Conservation (phyloP, 2,797 vertebrate genomes). For the Labroides dimidiatus region DNA sequence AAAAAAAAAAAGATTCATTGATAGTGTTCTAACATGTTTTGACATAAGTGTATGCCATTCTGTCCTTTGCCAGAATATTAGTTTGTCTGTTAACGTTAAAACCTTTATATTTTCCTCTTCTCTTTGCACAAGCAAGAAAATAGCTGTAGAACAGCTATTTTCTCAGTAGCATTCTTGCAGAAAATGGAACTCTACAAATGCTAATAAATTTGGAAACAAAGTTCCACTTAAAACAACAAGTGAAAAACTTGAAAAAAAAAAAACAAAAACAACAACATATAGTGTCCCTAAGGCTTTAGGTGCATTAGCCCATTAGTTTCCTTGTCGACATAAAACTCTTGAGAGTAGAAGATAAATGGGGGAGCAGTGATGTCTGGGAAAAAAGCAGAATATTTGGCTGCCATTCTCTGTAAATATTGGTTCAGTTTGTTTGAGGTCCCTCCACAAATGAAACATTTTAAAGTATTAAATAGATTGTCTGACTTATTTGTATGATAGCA, state of each 20-base stretch:
- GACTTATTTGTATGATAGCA: conserved; percentile 83
- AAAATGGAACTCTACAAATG: not conserved
- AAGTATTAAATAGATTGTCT: conserved; percentile 84
- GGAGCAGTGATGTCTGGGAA: conserved; percentile 79
- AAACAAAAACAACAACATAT: conserved; percentile 28
- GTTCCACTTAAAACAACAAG: conserved; percentile 1
- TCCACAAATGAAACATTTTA: conserved; percentile 83
- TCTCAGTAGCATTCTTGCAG: too few relatives aligned
- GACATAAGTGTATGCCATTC: too few relatives aligned
- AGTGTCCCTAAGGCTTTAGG: conserved; percentile 54
- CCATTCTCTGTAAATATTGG: conserved; percentile 83
- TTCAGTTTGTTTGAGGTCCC: conserved; percentile 81
- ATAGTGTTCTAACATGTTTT: too few relatives aligned
- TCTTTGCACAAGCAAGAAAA: too few relatives aligned
- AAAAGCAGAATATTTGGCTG: conserved; percentile 77
- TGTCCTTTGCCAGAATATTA: too few relatives aligned
- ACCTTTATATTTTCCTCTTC: too few relatives aligned
- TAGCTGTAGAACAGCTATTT: too few relatives aligned
- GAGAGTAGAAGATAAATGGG: conserved; percentile 81
- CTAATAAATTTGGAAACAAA: not conserved
- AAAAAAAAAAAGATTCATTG: too few relatives aligned
- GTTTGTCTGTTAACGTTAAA: too few relatives aligned
- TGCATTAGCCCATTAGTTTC: conserved; percentile 66
- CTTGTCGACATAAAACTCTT: conserved; percentile 63
- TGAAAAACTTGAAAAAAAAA: conserved; percentile 54